Percentiles rank a stretch among this genome's conserved stretches.
These are phyloP conservation scores for Gobio occitaniae DNA, from an alignment of 2,797 vertebrate species.

Conservation along the genomic window DNA sequence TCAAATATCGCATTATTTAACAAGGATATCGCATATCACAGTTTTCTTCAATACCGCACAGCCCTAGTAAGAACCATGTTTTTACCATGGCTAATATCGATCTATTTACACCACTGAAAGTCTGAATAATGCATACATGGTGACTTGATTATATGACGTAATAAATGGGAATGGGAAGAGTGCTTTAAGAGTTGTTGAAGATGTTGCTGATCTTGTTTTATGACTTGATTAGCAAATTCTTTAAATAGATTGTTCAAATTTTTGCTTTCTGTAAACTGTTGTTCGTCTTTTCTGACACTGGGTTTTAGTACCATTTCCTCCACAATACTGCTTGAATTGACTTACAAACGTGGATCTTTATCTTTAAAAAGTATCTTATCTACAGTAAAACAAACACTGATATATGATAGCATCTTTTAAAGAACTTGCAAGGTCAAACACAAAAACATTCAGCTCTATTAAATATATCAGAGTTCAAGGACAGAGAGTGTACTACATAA, in stretches of 20 bases:
- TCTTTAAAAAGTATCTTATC: background rate
- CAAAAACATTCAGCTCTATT: background rate
- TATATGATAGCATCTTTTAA: background rate
- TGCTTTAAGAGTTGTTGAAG: background rate
- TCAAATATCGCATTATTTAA: too few species aligned
- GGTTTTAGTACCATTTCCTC: background rate
- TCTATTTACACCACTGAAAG: background rate
- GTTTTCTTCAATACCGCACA: too few species aligned
- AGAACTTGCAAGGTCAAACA: background rate
- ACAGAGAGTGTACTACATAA: background rate
- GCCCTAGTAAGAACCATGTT: too few species aligned
- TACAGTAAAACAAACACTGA: background rate
- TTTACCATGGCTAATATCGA: too few species aligned
- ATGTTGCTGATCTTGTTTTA: background rate
- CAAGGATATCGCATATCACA: too few species aligned
- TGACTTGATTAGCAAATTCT: background rate
- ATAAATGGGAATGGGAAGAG: background rate
- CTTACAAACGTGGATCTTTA: background rate
- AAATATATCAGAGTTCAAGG: constrained; percentile 7
- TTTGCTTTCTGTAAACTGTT: background rate
- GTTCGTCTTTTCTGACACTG: background rate
- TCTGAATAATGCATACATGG: background rate
- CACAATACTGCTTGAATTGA: background rate
- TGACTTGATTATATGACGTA: background rate
- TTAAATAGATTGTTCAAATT: background rate